Evolutionary conservation across 2,888 invertebrate genomes (phyloP).

Genomic region (Temnothorax ravouxi): DNA sequence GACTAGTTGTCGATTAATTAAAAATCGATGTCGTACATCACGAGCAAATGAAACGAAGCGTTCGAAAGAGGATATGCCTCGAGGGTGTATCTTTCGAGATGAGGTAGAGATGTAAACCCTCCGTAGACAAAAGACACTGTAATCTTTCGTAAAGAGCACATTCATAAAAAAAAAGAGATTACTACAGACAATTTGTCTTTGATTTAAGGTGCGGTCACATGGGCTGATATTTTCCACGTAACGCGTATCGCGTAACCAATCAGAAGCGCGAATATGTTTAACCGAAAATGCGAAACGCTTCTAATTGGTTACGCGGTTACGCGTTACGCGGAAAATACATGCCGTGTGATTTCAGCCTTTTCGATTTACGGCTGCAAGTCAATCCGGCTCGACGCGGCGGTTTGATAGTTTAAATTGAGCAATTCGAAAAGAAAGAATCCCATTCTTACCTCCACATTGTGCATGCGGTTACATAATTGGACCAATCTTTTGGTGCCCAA

Average conservation of each 20-base stretch:
- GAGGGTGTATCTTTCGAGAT: slow-evolving; percentile 21
- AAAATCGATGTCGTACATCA: slow-evolving; percentile 49
- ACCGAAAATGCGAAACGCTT: too few relatives aligned
- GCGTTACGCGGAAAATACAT: too few relatives aligned
- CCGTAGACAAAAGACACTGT: slow-evolving; percentile 25
- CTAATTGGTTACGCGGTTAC: too few relatives aligned
- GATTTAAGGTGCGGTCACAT: too few relatives aligned
- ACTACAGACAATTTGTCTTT: background rate
- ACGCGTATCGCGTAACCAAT: too few relatives aligned
- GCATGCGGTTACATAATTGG: slow-evolving; percentile 91
- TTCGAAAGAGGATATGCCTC: slow-evolving; percentile 31
- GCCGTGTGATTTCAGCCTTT: too few relatives aligned
- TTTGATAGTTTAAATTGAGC: background rate
- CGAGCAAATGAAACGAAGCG: slow-evolving; percentile 38
- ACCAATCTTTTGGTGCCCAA: slow-evolving; percentile 91
- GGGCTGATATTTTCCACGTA: too few relatives aligned
- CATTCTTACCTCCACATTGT: slow-evolving; percentile 89
- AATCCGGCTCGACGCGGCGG: background rate
- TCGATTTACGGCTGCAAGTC: slow-evolving; percentile 1
- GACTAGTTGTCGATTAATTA: slow-evolving; percentile 42
- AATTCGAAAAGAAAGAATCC: background rate
- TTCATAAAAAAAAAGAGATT: slow-evolving; percentile 25
- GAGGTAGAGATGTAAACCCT: slow-evolving; percentile 37
- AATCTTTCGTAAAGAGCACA: slow-evolving; percentile 33
- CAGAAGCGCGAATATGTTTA: too few relatives aligned